Evolutionary conservation across 1,140 invertebrate genomes (phyloP).

Genomic region (Acromyrmex heyeri): DNA sequence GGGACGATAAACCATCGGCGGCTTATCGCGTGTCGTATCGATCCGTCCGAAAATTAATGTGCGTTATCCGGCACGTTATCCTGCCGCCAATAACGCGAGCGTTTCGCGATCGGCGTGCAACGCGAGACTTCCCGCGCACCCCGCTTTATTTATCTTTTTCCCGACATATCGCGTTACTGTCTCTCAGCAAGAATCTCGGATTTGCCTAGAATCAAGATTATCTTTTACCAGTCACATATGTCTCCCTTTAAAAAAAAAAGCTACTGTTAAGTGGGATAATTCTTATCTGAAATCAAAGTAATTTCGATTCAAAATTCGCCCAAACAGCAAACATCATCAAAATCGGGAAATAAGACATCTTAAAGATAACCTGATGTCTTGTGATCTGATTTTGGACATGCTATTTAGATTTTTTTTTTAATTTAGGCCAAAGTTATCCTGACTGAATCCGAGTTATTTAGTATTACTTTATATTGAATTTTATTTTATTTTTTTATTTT

Average conservation of each 20-base stretch:
- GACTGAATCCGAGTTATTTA: no score
- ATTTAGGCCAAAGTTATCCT: no score
- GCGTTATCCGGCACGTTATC: slow-evolving; percentile 26
- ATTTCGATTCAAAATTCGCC: no score
- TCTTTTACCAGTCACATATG: neutral
- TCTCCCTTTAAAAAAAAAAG: no score
- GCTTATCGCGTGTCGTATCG: slow-evolving; percentile 44
- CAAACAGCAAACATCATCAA: no score
- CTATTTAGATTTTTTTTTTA: no score
- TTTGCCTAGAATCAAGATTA: neutral
- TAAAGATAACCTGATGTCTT: no score
- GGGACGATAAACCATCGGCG: slow-evolving; percentile 36
- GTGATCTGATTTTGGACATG: no score
- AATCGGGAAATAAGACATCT: no score
- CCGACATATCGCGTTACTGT: neutral
- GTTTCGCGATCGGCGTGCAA: slow-evolving; percentile 16
- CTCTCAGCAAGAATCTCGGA: neutral
- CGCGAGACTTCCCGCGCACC: slow-evolving; percentile 9
- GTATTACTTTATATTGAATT: neutral
- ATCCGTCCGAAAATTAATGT: slow-evolving; percentile 53
- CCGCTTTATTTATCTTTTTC: neutral
- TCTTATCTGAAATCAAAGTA: no score
- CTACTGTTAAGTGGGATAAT: no score
- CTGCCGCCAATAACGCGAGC: neutral
- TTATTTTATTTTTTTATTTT: neutral